phyloP scores from a whole-genome alignment of 2,113 vertebrate genomes.

The Grallaria varia region DNA sequence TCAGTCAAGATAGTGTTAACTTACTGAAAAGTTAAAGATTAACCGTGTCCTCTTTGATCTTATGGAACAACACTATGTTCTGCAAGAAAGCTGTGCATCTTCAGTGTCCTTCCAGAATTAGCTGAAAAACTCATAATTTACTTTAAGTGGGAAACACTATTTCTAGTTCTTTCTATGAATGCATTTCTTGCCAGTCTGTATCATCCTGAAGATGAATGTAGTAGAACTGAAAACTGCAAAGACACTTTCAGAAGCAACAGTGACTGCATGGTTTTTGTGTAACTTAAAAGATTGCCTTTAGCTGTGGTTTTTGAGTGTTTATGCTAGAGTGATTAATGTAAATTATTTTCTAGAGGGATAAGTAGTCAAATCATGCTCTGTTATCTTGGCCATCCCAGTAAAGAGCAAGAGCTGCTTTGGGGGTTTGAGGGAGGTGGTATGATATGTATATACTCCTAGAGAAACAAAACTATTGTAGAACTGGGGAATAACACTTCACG shows the following conservation, averaged over 20 bases:
- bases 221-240: neutral
- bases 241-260: neutral
- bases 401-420: neutral
- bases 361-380: neutral
- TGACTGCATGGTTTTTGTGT: neutral
- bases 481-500: neutral
- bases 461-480: neutral
- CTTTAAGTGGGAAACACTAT: neutral
- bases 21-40: neutral
- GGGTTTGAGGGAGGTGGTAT: neutral
- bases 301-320: neutral
- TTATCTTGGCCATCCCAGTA: neutral
- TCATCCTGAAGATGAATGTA: neutral
- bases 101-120: neutral
- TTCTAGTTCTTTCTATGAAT: neutral
- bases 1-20: neutral
- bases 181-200: neutral
- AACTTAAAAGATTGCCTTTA: neutral
- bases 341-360: neutral
- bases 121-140: neutral
- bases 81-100: neutral
- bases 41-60: neutral
- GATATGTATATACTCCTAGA: neutral
- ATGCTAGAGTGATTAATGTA: neutral
- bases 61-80: neutral